These are phyloP conservation scores for Heliothis subflexa DNA, from an alignment of 1,140 invertebrate species.

Conservation along the genomic window DNA sequence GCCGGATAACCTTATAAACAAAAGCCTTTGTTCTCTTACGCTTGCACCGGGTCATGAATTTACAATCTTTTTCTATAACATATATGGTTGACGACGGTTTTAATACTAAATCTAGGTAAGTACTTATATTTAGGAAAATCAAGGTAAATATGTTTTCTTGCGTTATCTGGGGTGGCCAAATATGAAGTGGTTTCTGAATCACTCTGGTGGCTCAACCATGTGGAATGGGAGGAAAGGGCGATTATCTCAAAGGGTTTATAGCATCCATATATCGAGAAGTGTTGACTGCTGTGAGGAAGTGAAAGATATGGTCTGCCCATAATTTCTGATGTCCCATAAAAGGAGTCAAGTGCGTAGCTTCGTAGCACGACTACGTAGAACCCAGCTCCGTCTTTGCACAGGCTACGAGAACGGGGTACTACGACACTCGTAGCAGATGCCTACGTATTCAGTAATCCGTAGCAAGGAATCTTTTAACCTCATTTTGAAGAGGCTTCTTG, in stretches of 20 bases:
- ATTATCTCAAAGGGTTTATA: slow-evolving; percentile 28
- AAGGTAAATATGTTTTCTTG: no score
- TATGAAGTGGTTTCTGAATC: no score
- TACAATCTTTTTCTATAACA: no score
- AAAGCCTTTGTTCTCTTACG: no score
- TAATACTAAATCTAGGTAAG: no score
- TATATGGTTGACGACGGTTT: no score
- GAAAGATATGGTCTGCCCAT: background rate
- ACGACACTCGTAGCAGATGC: background rate
- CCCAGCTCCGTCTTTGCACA: background rate
- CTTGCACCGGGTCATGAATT: no score
- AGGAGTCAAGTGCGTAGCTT: slow-evolving; percentile 23
- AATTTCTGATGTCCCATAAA: background rate
- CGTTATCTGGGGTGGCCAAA: background rate
- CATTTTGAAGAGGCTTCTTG: background rate
- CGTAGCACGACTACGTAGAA: slow-evolving; percentile 10
- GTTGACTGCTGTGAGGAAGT: background rate
- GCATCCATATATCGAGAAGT: slow-evolving; percentile 12
- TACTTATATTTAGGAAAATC: no score
- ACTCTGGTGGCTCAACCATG: background rate
- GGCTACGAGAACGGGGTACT: background rate
- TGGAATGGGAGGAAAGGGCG: slow-evolving; percentile 10
- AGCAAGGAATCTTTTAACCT: background rate
- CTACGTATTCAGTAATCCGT: slow-evolving; percentile 10
- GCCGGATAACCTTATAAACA: no score